A percentile compares a stretch with the other conserved stretches of the same genome.
phyloP scores from a whole-genome alignment of 1,140 invertebrate species.

The Pseudomyrmex sp. region DNA sequence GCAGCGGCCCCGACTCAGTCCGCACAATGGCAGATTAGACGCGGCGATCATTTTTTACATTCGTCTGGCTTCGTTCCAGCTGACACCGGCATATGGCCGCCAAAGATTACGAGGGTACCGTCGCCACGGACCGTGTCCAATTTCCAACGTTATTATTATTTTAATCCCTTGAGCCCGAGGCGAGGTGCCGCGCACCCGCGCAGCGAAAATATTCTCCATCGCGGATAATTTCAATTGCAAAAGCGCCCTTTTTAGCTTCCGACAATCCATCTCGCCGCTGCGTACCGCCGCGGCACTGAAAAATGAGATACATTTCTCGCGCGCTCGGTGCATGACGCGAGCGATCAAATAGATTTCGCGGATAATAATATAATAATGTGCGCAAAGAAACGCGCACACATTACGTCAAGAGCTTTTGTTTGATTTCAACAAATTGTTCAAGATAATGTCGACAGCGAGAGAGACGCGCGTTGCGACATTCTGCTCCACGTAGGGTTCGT shows the following conservation, averaged over 20 bases:
- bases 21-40: constrained; percentile 79
- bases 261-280: constrained; percentile 35
- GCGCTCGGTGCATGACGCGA: neutral
- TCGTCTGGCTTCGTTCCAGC: constrained; percentile 79
- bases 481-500: neutral
- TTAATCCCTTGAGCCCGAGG: constrained; percentile 76
- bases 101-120: constrained; percentile 77
- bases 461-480: neutral
- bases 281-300: constrained; percentile 48
- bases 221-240: constrained; percentile 41
- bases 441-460: neutral
- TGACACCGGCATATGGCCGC: constrained; percentile 75
- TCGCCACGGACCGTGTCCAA: constrained; percentile 77
- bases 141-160: constrained; percentile 82
- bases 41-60: constrained; percentile 76
- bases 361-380: neutral
- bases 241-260: constrained; percentile 44
- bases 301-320: constrained; percentile 40
- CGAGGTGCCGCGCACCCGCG: constrained; percentile 59
- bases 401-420: constrained; percentile 18
- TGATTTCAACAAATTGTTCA: constrained; percentile 16
- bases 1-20: constrained; percentile 65
- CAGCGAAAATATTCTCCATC: constrained; percentile 35
- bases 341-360: constrained; percentile 43
- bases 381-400: neutral